Percentiles rank a stretch among this genome's conserved stretches.
These are phyloP conservation scores for Criorhina ranunculi DNA, from an alignment of 2,888 invertebrate species.

Conservation along the genomic window DNA sequence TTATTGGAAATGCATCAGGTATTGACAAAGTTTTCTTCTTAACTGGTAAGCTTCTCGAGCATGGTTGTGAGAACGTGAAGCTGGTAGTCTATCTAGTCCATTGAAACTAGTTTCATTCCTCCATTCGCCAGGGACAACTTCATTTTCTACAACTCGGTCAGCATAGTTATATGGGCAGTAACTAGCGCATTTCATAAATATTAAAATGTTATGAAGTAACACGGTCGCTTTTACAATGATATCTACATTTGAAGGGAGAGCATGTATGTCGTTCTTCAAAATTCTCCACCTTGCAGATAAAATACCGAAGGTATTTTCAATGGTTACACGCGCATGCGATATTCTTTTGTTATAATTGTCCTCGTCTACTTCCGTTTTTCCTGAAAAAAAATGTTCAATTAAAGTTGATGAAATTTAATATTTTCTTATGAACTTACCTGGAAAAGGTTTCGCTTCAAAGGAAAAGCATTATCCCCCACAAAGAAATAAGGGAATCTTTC, in stretches of 20 bases:
- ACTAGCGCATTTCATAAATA: conserved; percentile 18
- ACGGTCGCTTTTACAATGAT: conserved; percentile 21
- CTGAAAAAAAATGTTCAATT: conserved; percentile 2
- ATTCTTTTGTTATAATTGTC: conserved; percentile 22
- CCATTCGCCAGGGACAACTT: conserved; percentile 10
- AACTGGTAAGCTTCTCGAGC: conserved; percentile 17
- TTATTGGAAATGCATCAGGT: neutral
- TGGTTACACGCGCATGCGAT: conserved; percentile 9
- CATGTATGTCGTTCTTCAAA: conserved; percentile 19
- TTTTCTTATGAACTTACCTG: neutral
- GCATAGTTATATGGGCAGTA: conserved; percentile 3
- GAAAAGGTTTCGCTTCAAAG: too few relatives aligned
- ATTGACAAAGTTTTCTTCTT: conserved; percentile 11
- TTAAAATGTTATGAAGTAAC: conserved; percentile 24
- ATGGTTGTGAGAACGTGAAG: conserved; percentile 10
- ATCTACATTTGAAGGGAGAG: conserved; percentile 30
- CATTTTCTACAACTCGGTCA: conserved; percentile 15
- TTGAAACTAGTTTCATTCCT: conserved; percentile 27
- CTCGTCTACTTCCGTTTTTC: conserved; percentile 13
- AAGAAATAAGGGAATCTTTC: too few relatives aligned
- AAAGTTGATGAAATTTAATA: neutral
- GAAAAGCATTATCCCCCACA: too few relatives aligned
- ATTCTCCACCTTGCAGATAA: conserved; percentile 24
- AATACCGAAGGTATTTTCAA: conserved; percentile 20
- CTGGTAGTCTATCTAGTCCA: neutral